These are phyloP conservation scores for Rhegmatorhina hoffmannsi DNA, from an alignment of 2,113 vertebrate species.

Conservation along the genomic window DNA sequence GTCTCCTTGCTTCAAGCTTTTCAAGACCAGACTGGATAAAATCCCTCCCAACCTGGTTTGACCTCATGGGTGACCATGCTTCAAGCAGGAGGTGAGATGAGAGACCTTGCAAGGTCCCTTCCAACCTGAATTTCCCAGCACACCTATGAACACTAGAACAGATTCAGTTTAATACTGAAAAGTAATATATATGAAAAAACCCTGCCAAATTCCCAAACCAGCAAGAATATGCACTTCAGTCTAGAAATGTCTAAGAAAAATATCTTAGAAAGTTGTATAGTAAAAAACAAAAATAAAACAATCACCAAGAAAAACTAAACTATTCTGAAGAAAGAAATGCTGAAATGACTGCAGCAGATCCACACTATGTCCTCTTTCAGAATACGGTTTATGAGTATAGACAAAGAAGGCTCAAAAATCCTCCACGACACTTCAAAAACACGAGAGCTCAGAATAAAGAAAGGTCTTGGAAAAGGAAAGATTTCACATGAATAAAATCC, in stretches of 20 bases:
- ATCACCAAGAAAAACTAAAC: not conserved
- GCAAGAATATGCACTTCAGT: not conserved
- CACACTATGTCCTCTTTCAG: not conserved
- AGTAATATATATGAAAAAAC: accelerated
- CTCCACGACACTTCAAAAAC: not conserved
- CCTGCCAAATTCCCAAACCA: not conserved
- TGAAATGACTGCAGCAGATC: not conserved
- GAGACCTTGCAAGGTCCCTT: not conserved
- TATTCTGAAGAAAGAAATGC: not conserved
- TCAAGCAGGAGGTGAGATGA: not conserved
- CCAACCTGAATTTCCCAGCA: not conserved
- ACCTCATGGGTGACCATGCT: not conserved
- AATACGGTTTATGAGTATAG: not conserved
- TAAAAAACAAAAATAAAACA: not conserved
- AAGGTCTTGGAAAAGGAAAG: not conserved
- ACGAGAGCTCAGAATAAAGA: not conserved
- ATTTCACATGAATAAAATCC: not conserved
- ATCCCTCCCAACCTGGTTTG: not conserved
- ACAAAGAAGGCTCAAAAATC: not conserved
- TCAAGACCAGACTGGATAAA: not conserved
- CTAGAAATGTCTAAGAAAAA: not conserved
- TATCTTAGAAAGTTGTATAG: not conserved
- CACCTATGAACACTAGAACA: not conserved
- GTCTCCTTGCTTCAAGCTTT: not conserved
- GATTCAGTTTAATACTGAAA: not conserved